Evolutionary conservation across 2,797 vertebrate genomes (phyloP).

Genomic region (Discoglossus pictus): DNA sequence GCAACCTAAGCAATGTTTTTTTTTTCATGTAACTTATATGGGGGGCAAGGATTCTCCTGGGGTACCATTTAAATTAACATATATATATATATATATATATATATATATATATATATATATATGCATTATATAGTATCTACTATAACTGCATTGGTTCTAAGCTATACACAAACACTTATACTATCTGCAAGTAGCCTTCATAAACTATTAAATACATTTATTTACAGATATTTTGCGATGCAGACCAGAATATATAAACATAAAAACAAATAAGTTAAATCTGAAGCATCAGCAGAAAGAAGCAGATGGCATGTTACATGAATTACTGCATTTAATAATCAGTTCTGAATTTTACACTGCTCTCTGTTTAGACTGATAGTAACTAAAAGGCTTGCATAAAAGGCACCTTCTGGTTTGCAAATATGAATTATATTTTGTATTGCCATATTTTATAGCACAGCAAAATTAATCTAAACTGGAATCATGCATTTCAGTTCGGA

Average conservation of each 20-base stretch:
- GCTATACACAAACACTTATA: too few relatives aligned
- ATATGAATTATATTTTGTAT: constrained; percentile 37
- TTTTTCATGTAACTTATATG: too few relatives aligned
- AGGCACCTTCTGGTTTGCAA: constrained; percentile 42
- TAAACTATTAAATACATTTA: too few relatives aligned
- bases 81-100: too few relatives aligned
- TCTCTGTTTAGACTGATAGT: constrained; percentile 43
- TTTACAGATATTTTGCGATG: not conserved
- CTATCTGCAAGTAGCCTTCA: too few relatives aligned
- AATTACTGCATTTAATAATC: constrained; percentile 40
- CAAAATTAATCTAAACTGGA: constrained; percentile 24
- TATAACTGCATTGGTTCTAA: too few relatives aligned
- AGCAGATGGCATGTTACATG: constrained; percentile 39
- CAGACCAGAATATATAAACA: constrained; percentile 9
- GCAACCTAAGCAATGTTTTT: too few relatives aligned
- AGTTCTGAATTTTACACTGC: constrained; percentile 29
- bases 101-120: too few relatives aligned
- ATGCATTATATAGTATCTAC: too few relatives aligned
- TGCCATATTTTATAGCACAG: constrained; percentile 35
- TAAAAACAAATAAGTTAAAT: constrained; percentile 15
- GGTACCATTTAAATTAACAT: too few relatives aligned
- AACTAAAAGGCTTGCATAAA: constrained; percentile 39
- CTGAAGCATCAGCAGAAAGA: constrained; percentile 12
- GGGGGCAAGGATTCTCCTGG: too few relatives aligned
- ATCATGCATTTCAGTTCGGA: constrained; percentile 29